Evolutionary conservation across 2,888 invertebrate species (phyloP), one percentile per base, ranked within the genome.

Genomic region (Portevinia maculata): DNA sequence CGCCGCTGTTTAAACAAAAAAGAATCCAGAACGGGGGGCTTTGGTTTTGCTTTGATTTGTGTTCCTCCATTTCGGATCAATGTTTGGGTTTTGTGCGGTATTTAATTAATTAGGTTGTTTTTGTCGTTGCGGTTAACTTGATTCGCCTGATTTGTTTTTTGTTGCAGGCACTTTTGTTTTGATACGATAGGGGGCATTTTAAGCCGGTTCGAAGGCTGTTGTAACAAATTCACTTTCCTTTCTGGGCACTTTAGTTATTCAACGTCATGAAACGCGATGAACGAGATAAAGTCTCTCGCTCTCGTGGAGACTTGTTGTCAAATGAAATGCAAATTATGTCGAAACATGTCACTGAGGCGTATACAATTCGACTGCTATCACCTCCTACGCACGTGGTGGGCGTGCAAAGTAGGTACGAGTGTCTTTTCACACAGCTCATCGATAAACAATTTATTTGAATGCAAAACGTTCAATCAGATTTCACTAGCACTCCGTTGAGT

Each of bases 301-400:
- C 24, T 28, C 37, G 15, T 17, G 41, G 41, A 21, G 48, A 81
- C 84, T 79, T 84, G 85, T 85, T 86, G 86, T 87, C 87, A 88
- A 87, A 88, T 88, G 85, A 87, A 87, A 88, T 87, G 87, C 86
- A 87, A 87, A 87, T 87, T 86, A 86, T 86, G 85, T 87, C 84
- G 76, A 73, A 83, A 78, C 83, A 70, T 70, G 70, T 37, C n/a
- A 39, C 15, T 73, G n/a, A 65, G 24, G 41, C 57, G 21, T 44
- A 32, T 55, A 74, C 41, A 57, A 41, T 57, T 44, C 53, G 41
- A 75, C 17, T 59, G 34, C 53, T 46, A 30, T 17, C 28, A 48
- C 8, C 75, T 44, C 71, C 64, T 34, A 59, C 64, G 37, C 69
- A 75, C 41, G 55, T 19, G 39, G 79, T 81, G 50, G 79, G 79